Conservation (phyloP, 2,888 invertebrate genomes). For the Lasioglossum villosulum region DNA sequence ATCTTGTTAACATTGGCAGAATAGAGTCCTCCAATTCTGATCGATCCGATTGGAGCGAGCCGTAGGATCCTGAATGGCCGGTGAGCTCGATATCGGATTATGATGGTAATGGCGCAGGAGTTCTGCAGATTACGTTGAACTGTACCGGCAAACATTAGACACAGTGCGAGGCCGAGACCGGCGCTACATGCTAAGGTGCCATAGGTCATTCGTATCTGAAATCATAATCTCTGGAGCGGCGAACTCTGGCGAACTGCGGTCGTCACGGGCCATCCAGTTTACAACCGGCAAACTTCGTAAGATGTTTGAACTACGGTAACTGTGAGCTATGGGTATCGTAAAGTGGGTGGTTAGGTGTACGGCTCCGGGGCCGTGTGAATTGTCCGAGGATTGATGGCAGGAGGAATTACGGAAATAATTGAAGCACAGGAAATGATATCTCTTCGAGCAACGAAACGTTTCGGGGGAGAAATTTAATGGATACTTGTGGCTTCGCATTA, state of each 20-base stretch:
- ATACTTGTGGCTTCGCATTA: not conserved
- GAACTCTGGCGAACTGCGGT: constrained; percentile 34
- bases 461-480: not conserved
- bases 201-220: constrained; percentile 31
- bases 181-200: not conserved
- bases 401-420: constrained; percentile 1
- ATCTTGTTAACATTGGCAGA: not conserved
- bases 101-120: constrained; percentile 17
- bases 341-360: constrained; percentile 11
- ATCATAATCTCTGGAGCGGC: constrained; percentile 43
- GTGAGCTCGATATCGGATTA: not conserved
- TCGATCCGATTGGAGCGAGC: not conserved
- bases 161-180: not conserved
- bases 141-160: constrained; percentile 8
- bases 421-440: constrained; percentile 7
- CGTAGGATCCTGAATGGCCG: not conserved
- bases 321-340: constrained; percentile 1
- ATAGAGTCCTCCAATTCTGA: not conserved
- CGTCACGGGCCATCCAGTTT: constrained; percentile 28
- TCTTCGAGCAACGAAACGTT: not conserved
- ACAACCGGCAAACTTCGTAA: not conserved
- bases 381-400: not conserved
- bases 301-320: constrained; percentile 6
- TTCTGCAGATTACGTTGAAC: constrained; percentile 9
- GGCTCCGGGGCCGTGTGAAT: not conserved